Conservation (phyloP, 2,113 vertebrate species). For the Limanda limanda region DNA sequence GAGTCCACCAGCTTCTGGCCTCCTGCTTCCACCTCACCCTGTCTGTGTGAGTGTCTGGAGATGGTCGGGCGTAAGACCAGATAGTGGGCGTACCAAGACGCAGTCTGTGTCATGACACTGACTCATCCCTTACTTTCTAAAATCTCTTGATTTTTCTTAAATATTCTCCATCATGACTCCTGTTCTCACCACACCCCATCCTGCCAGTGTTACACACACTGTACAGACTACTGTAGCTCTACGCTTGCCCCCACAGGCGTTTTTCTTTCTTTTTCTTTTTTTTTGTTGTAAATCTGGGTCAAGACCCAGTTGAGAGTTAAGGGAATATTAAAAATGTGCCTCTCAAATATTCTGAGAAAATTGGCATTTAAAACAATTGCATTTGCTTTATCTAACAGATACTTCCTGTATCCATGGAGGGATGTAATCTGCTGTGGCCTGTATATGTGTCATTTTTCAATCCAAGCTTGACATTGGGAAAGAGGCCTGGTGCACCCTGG, state of each 20-base stretch:
- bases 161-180: slow-evolving; percentile 39
- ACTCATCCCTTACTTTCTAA: slow-evolving; percentile 61
- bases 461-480: too few relatives aligned
- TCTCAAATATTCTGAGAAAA: slow-evolving; percentile 45
- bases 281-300: slow-evolving; percentile 52
- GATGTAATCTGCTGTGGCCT: slow-evolving; percentile 15
- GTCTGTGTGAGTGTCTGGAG: slow-evolving; percentile 15
- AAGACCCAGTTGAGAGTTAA: slow-evolving; percentile 56
- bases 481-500: background rate
- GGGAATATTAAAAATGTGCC: slow-evolving; percentile 43
- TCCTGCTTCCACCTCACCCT: slow-evolving; percentile 25
- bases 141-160: slow-evolving; percentile 25
- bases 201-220: slow-evolving; percentile 21
- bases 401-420: slow-evolving; percentile 21
- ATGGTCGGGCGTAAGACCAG: background rate
- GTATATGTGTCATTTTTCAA: slow-evolving; percentile 35
- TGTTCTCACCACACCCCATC: slow-evolving; percentile 48
- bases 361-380: slow-evolving; percentile 27
- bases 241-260: slow-evolving; percentile 41
- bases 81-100: slow-evolving; percentile 30
- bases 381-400: slow-evolving; percentile 18
- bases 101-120: slow-evolving; percentile 51
- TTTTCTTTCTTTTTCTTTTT: slow-evolving; percentile 20
- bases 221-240: slow-evolving; percentile 31
- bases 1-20: slow-evolving; percentile 43